These are phyloP conservation scores for Drosophila engyochracea DNA, from an alignment of 2,888 invertebrate genomes.

Conservation along the genomic window DNA sequence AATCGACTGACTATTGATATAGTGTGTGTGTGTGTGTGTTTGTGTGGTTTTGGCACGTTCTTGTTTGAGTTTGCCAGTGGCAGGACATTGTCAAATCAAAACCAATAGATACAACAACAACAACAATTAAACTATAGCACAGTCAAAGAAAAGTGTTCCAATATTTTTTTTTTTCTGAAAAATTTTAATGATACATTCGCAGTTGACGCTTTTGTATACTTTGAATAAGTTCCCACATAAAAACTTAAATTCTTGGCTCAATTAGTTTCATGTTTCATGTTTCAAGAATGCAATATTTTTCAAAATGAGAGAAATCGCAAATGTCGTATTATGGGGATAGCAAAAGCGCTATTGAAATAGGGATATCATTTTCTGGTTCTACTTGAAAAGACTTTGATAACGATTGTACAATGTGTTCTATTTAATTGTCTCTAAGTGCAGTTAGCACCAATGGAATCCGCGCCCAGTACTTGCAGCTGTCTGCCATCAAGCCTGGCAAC, in stretches of 20 bases:
- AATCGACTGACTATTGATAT: constrained; percentile 14
- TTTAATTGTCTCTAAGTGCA: constrained; percentile 1
- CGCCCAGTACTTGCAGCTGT: constrained; percentile 15
- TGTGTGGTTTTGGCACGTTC: constrained; percentile 5
- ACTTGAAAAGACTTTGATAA: background rate
- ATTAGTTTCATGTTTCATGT: background rate
- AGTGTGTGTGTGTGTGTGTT: constrained; percentile 4
- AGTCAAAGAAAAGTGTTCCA: background rate
- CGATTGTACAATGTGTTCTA: background rate
- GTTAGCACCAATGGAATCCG: constrained; percentile 27
- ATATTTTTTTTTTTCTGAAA: background rate
- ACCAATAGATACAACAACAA: constrained; percentile 12
- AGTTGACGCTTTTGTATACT: background rate
- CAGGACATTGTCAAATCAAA: constrained; percentile 28
- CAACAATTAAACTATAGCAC: background rate
- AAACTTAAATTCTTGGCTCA: background rate
- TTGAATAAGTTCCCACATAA: background rate
- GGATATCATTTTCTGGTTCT: background rate
- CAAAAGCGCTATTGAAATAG: background rate
- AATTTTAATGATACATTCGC: background rate
- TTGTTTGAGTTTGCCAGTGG: constrained; percentile 3
- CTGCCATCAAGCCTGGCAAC: constrained; percentile 6
- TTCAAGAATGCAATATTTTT: background rate
- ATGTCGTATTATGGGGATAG: background rate
- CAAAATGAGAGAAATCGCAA: background rate